These are phyloP conservation scores for Simalia tracyae DNA, from an alignment of 2,797 vertebrate genomes.

Conservation along the genomic window DNA sequence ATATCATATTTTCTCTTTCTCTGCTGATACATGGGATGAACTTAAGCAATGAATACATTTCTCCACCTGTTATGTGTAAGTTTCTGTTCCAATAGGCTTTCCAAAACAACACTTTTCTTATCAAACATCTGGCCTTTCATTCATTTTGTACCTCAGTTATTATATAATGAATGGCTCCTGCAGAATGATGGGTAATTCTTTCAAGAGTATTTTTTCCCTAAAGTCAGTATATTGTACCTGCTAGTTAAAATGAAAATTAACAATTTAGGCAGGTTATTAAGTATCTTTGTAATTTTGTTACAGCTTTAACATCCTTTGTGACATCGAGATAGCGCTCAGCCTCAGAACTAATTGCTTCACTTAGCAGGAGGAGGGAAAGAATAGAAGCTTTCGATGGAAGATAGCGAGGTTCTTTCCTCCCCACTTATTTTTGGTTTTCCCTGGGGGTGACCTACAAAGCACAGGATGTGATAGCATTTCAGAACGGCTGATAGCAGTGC, in stretches of 20 bases:
- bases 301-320: neutral
- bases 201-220: neutral
- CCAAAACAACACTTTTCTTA: constrained; percentile 5
- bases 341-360: constrained; percentile 13
- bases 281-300: constrained; percentile 9
- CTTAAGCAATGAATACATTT: neutral
- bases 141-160: neutral
- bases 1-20: neutral
- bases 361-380: neutral
- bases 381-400: neutral
- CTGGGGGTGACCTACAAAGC: constrained; percentile 29
- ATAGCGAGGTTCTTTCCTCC: neutral
- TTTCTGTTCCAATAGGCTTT: neutral
- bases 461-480: constrained; percentile 17
- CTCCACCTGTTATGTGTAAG: constrained; percentile 19
- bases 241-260: neutral
- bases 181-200: neutral
- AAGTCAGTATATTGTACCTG: neutral
- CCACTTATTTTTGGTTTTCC: constrained; percentile 4
- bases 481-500: constrained; percentile 19
- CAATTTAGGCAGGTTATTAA: neutral
- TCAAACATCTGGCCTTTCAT: neutral
- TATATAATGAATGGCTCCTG: neutral
- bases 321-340: neutral
- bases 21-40: neutral